Percentiles rank a stretch among this genome's conserved stretches.
phyloP scores from a whole-genome alignment of 2,797 vertebrate genomes.

The Pterois miles region DNA sequence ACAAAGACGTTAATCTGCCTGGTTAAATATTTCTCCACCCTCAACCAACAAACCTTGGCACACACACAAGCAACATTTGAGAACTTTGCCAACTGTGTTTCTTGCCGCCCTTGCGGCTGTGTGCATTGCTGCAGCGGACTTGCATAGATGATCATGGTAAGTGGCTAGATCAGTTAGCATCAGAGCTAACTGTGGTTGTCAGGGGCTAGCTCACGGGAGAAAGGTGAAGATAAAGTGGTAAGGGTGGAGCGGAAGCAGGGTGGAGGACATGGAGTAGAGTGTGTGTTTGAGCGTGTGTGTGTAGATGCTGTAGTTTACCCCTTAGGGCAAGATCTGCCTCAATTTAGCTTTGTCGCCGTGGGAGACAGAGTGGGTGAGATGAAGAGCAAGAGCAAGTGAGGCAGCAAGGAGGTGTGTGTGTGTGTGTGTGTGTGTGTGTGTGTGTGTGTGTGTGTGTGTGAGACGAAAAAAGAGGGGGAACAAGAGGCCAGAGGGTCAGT shows the following conservation, averaged over 20 bases:
- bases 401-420: slow-evolving; percentile 49
- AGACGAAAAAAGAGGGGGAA: slow-evolving; percentile 34
- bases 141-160: slow-evolving; percentile 70
- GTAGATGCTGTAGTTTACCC: slow-evolving; percentile 75
- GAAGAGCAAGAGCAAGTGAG: slow-evolving; percentile 72
- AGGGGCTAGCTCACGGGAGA: slow-evolving; percentile 63
- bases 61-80: slow-evolving; percentile 15
- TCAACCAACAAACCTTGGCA: not conserved
- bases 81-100: slow-evolving; percentile 5
- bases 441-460: slow-evolving; percentile 15
- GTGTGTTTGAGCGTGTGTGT: slow-evolving; percentile 31
- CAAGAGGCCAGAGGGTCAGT: slow-evolving; percentile 68
- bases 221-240: slow-evolving; percentile 73
- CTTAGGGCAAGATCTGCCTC: slow-evolving; percentile 84
- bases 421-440: slow-evolving; percentile 31
- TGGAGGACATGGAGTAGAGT: slow-evolving; percentile 27
- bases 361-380: slow-evolving; percentile 75
- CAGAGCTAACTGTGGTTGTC: slow-evolving; percentile 71
- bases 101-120: slow-evolving; percentile 21
- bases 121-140: slow-evolving; percentile 37
- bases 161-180: slow-evolving; percentile 74
- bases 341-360: slow-evolving; percentile 83
- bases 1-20: not conserved
- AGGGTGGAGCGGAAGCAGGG: slow-evolving; percentile 19
- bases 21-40: not conserved